Conservation (phyloP, 2,113 vertebrate genomes). For the Dasyurus viverrinus region DNA sequence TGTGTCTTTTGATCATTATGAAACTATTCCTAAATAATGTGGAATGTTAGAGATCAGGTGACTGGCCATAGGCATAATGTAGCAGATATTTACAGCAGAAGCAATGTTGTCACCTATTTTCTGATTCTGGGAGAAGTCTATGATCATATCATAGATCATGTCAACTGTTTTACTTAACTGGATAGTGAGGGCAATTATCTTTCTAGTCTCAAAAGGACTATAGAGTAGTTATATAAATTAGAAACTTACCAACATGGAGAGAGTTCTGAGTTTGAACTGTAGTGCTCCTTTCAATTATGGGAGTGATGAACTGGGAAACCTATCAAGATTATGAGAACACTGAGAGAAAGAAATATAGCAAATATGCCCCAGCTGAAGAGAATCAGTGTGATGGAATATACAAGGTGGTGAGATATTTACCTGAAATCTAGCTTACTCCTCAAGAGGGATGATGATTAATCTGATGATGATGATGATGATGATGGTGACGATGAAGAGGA, state of each 20-base stretch:
- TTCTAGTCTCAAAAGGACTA: conserved; percentile 96
- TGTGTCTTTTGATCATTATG: conserved; percentile 96
- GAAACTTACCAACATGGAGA: conserved; percentile 98
- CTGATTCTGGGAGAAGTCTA: conserved; percentile 96
- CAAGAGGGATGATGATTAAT: conserved; percentile 92
- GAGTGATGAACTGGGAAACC: conserved; percentile 93
- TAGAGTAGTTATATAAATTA: conserved; percentile 97
- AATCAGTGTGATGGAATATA: conserved; percentile 98
- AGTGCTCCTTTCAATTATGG: conserved; percentile 92
- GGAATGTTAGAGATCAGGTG: conserved; percentile 99
- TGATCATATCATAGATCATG: conserved; percentile 96
- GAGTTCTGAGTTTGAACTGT: conserved; percentile 96
- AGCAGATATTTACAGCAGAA: conserved; percentile 95
- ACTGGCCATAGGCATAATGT: conserved; percentile 92
- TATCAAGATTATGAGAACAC: conserved; percentile 92
- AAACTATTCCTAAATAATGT: conserved; percentile 95
- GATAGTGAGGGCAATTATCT: conserved; percentile 96
- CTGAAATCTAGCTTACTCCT: conserved; percentile 96
- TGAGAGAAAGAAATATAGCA: conserved; percentile 96
- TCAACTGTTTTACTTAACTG: conserved; percentile 96
- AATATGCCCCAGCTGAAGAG: conserved; percentile 92
- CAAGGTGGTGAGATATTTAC: conserved; percentile 98
- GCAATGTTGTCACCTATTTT: conserved; percentile 94
- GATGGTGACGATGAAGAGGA: conserved; percentile 53
- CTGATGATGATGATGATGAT: conserved; percentile 70